phyloP scores from a whole-genome alignment of 35 echinoderm and acorn worm genomes.

The Ophiothrix spiculata region DNA sequence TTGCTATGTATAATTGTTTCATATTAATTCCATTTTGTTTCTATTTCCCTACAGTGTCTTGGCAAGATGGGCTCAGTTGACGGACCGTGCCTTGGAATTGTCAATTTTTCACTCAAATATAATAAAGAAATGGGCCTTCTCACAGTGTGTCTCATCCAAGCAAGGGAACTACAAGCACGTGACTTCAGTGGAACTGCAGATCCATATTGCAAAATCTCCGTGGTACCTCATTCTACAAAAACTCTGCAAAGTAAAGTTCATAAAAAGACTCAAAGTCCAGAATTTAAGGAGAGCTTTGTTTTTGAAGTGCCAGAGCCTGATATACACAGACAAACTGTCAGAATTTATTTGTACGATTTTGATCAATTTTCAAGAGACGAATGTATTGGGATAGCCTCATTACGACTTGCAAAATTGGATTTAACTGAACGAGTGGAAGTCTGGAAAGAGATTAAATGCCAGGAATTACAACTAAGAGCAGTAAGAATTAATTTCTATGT shows the following conservation, averaged over 20 bases:
- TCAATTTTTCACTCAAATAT: slow-evolving; percentile 96
- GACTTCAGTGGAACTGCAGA: slow-evolving; percentile 97
- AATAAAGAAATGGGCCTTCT: slow-evolving; percentile 91
- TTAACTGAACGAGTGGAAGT: slow-evolving; percentile 92
- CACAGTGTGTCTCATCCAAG: slow-evolving; percentile 89
- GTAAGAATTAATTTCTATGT: background rate
- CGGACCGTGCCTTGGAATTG: slow-evolving; percentile 79
- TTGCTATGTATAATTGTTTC: no score
- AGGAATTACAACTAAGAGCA: background rate
- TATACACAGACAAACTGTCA: slow-evolving; percentile 78
- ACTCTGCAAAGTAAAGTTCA: slow-evolving; percentile 80
- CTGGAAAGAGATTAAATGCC: slow-evolving; percentile 85
- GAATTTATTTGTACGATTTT: slow-evolving; percentile 88
- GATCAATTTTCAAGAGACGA: slow-evolving; percentile 98
- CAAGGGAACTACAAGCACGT: slow-evolving; percentile 75
- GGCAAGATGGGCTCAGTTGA: slow-evolving; percentile 28
- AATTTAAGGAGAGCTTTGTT: slow-evolving; percentile 96
- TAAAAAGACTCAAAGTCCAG: slow-evolving; percentile 74
- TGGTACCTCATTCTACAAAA: slow-evolving; percentile 65
- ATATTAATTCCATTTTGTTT: no score
- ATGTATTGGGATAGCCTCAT: slow-evolving; percentile 72
- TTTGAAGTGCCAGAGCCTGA: slow-evolving; percentile 93
- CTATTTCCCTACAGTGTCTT: no score
- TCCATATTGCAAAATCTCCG: slow-evolving; percentile 89
- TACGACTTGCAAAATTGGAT: slow-evolving; percentile 78